Percentiles rank a stretch among this genome's conserved stretches.
Conservation (phyloP, 1,140 invertebrate species). For the Probaryconus sp. region DNA sequence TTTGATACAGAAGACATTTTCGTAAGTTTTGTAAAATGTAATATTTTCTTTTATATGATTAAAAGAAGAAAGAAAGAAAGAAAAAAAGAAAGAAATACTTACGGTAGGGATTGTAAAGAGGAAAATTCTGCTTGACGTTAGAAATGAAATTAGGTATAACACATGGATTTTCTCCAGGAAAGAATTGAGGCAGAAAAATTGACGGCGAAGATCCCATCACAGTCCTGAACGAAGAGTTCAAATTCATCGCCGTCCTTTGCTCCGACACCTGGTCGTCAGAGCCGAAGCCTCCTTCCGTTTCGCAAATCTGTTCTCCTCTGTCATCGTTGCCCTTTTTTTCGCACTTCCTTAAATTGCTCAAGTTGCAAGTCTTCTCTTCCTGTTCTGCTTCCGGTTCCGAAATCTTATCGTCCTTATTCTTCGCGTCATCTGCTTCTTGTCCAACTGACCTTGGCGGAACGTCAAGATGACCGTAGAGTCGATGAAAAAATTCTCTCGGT, state of each 20-base stretch:
- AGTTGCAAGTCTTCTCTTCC: conserved; percentile 46
- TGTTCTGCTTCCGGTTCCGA: conserved; percentile 52
- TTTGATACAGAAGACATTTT: conserved; percentile 59
- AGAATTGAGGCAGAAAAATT: no score
- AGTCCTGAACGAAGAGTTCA: neutral
- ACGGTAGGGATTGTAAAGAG: no score
- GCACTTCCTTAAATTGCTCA: conserved; percentile 20
- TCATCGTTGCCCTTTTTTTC: conserved; percentile 12
- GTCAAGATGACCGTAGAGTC: conserved; percentile 83
- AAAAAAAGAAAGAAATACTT: no score
- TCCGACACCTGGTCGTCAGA: conserved; percentile 21
- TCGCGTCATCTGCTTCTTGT: conserved; percentile 46
- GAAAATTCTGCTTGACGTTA: no score
- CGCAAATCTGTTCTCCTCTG: conserved; percentile 26
- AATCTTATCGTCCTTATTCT: conserved; percentile 27
- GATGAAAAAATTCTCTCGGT: conserved; percentile 83
- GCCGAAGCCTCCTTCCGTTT: conserved; percentile 23
- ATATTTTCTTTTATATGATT: no score
- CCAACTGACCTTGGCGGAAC: conserved; percentile 63
- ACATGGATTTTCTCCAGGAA: no score
- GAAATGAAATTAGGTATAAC: no score
- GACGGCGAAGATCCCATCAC: no score
- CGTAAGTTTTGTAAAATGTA: conserved; percentile 53
- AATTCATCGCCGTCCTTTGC: conserved; percentile 29
- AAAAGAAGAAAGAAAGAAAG: no score